phyloP scores from a whole-genome alignment of 2,888 invertebrate species.

The Eulithis testata region DNA sequence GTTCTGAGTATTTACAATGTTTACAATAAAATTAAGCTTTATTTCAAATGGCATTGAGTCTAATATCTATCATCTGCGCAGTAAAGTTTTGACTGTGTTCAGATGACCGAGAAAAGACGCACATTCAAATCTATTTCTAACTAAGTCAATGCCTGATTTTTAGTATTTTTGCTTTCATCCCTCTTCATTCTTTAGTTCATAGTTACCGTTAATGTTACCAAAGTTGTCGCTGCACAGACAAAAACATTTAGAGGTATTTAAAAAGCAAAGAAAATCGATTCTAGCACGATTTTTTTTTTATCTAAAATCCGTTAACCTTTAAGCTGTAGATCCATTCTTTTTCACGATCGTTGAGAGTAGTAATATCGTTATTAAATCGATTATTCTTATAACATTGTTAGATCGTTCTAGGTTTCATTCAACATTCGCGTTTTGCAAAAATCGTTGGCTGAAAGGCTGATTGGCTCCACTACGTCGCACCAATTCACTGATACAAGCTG shows the following conservation, averaged over 20 bases:
- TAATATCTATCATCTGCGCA: constrained; percentile 47
- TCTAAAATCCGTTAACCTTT: no score
- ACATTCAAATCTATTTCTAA: background rate
- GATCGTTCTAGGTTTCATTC: constrained; percentile 31
- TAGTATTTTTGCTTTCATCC: no score
- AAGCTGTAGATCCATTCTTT: no score
- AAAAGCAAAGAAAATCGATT: no score
- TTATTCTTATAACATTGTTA: background rate
- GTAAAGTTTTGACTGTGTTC: constrained; percentile 39
- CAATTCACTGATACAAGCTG: constrained; percentile 54
- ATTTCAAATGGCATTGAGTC: constrained; percentile 50
- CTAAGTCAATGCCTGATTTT: no score
- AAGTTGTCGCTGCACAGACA: no score
- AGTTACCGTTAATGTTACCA: no score
- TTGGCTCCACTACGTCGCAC: constrained; percentile 55
- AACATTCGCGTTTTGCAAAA: constrained; percentile 50
- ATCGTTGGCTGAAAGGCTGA: constrained; percentile 57
- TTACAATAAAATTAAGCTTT: constrained; percentile 48
- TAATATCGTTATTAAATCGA: no score
- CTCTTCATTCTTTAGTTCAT: no score
- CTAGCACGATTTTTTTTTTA: no score
- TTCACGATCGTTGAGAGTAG: no score
- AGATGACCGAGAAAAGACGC: constrained; percentile 34
- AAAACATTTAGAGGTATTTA: no score
- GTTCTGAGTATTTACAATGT: constrained; percentile 36